Evolutionary conservation across 2,888 invertebrate species (phyloP), one percentile per base, ranked within the genome.

Genomic region (Odontomyia ornata): DNA sequence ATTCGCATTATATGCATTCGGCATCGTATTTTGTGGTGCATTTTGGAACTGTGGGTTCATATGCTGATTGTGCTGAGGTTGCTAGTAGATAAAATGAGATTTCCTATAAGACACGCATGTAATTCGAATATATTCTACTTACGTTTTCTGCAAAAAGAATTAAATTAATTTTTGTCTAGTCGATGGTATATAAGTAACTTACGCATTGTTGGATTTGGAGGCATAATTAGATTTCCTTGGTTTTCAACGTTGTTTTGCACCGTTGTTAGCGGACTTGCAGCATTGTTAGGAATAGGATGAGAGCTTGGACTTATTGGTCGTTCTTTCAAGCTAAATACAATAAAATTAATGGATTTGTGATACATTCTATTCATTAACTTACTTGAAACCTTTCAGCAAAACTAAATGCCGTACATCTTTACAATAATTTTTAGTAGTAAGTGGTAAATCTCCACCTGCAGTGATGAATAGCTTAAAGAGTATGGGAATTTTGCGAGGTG

Each of bases 381-480:
- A 91, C 90, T 92, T 91, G 83, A 89, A 93, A 5, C 93, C 93
- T 84, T 91, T 92, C 0, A 94, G 87, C 9, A 95, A 87, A 1
- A 95, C 93, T 77, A 95, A 88, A 87, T 95, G 95, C 5, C 95
- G 88, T 0, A 93, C 92, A 85, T 95, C 97, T 86, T 96, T 95
- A 0, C 97, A 95, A 84, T 96, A 98, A 85, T 97, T 97, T 85
- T 97, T 94, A 15, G 93, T 93, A 81, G 93, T 92, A 0, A 93
- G 92, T 0, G 92, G 91, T 73, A 95, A 88, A 85, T 96, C 96
- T 0, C 96, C 95, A 9, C 96, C 96, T 1, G 95, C 94, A 84
- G 94, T 95, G 85, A 97, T 96, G 87, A 94, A 98, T 5, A 98
- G 87, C 83, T 95, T 93, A 81, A 93, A 93, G 1, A 98, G 86